Percentiles rank a stretch among this genome's conserved stretches.
Conservation (phyloP, 2,797 vertebrate genomes). For the Lepus townsendii region DNA sequence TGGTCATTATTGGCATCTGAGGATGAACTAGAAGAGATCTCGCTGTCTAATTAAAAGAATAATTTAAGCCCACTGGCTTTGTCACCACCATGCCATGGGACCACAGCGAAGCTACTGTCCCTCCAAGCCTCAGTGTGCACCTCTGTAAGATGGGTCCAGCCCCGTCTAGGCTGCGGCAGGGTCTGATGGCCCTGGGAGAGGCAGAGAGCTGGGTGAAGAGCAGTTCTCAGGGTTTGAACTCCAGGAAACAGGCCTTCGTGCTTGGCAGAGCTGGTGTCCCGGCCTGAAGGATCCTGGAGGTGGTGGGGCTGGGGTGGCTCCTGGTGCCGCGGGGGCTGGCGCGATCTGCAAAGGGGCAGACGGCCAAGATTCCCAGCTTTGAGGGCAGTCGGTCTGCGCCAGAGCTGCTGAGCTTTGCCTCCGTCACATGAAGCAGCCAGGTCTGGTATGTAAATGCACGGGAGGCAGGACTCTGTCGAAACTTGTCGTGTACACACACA, state of each 20-base stretch:
- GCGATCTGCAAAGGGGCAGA: background rate
- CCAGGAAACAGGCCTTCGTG: background rate
- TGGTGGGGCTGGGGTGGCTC: no score
- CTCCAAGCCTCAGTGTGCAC: background rate
- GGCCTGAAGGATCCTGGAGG: background rate
- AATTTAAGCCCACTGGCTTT: background rate
- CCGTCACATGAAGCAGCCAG: background rate
- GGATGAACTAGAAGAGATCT: no score
- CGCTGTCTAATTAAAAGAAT: no score
- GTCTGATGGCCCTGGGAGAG: background rate
- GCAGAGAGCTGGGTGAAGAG: background rate
- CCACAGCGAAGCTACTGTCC: background rate
- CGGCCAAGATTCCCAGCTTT: background rate
- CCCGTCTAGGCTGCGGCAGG: background rate
- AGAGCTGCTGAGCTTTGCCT: background rate
- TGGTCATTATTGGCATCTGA: no score
- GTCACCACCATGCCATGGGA: background rate
- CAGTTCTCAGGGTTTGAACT: background rate
- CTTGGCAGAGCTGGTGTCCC: background rate
- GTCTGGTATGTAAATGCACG: background rate
- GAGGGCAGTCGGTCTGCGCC: background rate
- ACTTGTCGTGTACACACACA: background rate
- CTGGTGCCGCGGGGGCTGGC: background rate
- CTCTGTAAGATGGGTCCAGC: background rate
- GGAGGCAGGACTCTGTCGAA: background rate